Base-by-base conservation (phyloP, 92 coral and sea anemone species). In the Phenganax subtilis region DNA sequence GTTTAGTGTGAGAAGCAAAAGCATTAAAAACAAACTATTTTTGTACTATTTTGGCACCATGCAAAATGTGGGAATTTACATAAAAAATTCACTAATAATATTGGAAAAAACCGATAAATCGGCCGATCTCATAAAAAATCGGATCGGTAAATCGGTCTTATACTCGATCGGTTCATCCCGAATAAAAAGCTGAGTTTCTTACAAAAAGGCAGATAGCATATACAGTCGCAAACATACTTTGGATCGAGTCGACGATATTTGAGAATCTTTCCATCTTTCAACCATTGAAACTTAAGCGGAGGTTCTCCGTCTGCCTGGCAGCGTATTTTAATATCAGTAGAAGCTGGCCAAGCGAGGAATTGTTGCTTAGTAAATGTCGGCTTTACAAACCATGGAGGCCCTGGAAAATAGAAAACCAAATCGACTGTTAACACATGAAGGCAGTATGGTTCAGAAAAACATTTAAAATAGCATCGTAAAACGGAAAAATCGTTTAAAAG, bases 291-390 rank as follows among this genome's bases (percentile, higher is more conserved):
- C 51, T 84, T 87, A 7, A 94, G 65, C 12, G 97, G 98, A 62
- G 88, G 90, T 64, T 90, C 80, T 27, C 98, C 98, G 9, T 75
- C 83, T 59, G 97, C 97, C 52, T 78, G 29, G 83, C 98, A 94
- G 68, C 86, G 90, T 10, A 94, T 84, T 72, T 85, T 84, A 51
- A 75, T 62, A 64, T 88, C 86, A 78, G 88, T 90, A 3, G 98
- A 92, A 51, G 98, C 93, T 47, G 98, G 98, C 98, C 97, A 94
- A 8, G 97, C 98, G 68, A 90, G 83, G 64, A 85, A 92, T 30
- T 62, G 74, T 52, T 6, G 15, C 55, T 6, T 27, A 8, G 44
- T 54, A 9, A 11, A 12, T 2, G 57, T 28, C 15, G 71, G 51
- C 30, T 52, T 79, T 16, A 28, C 11, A 17, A 79, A 64, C 83